Conservation (phyloP, 1,140 invertebrate genomes). For the Pantala flavescens region DNA sequence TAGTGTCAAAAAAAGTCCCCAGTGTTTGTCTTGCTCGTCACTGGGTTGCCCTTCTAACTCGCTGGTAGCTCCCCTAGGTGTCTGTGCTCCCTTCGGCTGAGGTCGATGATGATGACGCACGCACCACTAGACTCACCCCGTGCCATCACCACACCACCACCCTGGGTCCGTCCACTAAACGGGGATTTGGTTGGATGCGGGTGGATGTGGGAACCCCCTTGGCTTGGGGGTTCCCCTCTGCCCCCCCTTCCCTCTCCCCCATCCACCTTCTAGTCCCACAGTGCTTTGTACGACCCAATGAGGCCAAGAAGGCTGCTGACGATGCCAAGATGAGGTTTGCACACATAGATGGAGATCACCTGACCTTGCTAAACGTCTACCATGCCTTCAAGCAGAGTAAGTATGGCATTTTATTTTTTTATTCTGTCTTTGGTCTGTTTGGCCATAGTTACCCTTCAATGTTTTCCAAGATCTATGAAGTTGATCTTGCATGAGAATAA, state of each 20-base stretch:
- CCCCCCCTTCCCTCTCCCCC: constrained; percentile 12
- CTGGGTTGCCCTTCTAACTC: neutral
- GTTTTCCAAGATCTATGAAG: no score
- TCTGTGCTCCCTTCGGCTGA: neutral
- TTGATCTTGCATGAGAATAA: no score
- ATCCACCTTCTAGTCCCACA: constrained; percentile 76
- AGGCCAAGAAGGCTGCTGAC: constrained; percentile 97
- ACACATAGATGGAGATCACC: constrained; percentile 98
- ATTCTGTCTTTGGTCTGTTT: neutral
- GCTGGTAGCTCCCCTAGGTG: neutral
- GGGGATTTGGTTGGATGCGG: constrained; percentile 40
- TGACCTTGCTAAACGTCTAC: constrained; percentile 88
- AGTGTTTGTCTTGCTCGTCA: neutral
- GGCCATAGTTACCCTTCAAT: no score
- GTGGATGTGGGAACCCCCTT: constrained; percentile 28
- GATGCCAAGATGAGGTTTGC: constrained; percentile 99
- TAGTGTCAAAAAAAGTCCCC: no score
- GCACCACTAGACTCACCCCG: neutral
- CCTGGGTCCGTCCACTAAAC: constrained; percentile 36
- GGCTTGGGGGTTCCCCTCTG: constrained; percentile 8
- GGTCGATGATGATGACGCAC: neutral
- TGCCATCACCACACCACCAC: neutral
- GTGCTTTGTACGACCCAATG: constrained; percentile 98
- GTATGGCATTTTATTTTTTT: constrained; percentile 37
- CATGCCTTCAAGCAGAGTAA: constrained; percentile 99